phyloP scores from a whole-genome alignment of 2,797 vertebrate genomes.

The Synanceia verrucosa region DNA sequence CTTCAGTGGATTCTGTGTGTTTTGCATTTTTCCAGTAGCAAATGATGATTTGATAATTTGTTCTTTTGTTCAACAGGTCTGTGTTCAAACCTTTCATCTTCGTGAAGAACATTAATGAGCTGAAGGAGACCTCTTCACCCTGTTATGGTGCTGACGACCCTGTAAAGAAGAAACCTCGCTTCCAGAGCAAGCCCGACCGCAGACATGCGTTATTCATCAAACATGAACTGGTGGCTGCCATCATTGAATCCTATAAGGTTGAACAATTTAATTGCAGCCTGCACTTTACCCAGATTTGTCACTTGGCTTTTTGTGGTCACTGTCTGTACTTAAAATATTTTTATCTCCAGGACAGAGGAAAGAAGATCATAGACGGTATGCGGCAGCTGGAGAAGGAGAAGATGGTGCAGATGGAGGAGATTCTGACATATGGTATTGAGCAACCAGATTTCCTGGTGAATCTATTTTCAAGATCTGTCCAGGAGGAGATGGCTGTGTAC shows the following conservation, averaged over 20 bases:
- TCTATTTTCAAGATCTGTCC: conserved; percentile 84
- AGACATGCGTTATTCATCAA: conserved; percentile 90
- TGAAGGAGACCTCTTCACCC: conserved; percentile 88
- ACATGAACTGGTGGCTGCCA: conserved; percentile 85
- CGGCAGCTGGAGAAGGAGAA: conserved; percentile 86
- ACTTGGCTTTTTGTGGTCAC: neutral
- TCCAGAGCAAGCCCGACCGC: conserved; percentile 91
- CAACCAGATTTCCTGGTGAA: conserved; percentile 76
- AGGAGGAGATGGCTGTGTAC: conserved; percentile 88
- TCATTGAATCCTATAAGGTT: conserved; percentile 77
- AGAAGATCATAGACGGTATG: conserved; percentile 82
- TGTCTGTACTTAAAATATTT: neutral
- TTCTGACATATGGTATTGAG: conserved; percentile 78
- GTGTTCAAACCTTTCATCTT: conserved; percentile 98
- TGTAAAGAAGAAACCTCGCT: conserved; percentile 88
- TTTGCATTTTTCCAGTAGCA: neutral
- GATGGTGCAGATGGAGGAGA: conserved; percentile 84
- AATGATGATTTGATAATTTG: neutral
- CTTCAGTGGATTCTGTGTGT: neutral
- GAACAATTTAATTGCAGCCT: neutral
- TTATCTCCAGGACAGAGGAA: conserved; percentile 82
- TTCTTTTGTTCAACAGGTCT: conserved; percentile 82
- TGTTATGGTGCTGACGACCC: conserved; percentile 88
- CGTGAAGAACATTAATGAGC: conserved; percentile 79
- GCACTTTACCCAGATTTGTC: neutral